These are phyloP conservation scores for Clytia hemisphaerica DNA, from an alignment of 30 jellyfish, hydroid and myxozoan genomes.

Conservation along the genomic window DNA sequence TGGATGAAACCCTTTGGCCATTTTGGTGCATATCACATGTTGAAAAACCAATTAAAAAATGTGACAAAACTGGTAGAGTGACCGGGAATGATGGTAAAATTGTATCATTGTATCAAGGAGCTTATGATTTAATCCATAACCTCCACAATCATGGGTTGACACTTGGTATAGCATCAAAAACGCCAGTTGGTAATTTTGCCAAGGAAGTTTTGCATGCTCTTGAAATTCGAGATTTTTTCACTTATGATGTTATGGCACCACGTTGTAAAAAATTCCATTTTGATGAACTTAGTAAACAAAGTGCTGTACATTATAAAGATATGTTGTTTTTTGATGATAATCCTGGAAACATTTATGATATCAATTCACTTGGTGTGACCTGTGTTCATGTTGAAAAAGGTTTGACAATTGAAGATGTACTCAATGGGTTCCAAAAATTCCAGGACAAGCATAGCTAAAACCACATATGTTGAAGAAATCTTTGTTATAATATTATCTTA, in stretches of 20 bases:
- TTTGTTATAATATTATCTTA: neutral
- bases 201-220: neutral
- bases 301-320: conserved; percentile 1
- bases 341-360: conserved; percentile 1
- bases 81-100: neutral
- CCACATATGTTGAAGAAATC: neutral
- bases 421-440: neutral
- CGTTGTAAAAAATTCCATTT: conserved; percentile 9
- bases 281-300: neutral
- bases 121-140: neutral
- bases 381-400: conserved; percentile 8
- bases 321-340: conserved; percentile 27
- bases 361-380: conserved; percentile 1
- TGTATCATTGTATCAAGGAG: conserved; percentile 6
- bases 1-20: conserved; percentile 29
- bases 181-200: conserved; percentile 1
- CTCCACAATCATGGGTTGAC: neutral
- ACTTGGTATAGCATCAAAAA: conserved; percentile 19
- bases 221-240: neutral
- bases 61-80: neutral
- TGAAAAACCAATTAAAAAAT: neutral
- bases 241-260: neutral
- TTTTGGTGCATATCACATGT: conserved; percentile 9
- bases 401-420: neutral
- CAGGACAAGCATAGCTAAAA: neutral